These are phyloP conservation scores for Trachythela sp. DNA, from an alignment of 64 coral and sea anemone genomes.

Conservation along the genomic window DNA sequence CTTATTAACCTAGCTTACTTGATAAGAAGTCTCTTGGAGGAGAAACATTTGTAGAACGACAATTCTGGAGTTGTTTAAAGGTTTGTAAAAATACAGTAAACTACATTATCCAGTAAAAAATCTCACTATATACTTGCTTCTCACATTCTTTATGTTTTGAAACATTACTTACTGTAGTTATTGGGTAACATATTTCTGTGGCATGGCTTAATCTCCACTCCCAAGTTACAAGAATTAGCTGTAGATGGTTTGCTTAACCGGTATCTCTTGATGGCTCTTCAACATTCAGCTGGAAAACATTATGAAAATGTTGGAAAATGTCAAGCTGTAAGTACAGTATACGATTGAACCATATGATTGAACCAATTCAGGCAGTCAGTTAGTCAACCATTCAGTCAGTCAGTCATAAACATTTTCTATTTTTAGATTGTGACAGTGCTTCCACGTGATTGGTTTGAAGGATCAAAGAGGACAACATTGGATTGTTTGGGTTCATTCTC, in stretches of 20 bases:
- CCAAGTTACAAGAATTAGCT: slow-evolving; percentile 70
- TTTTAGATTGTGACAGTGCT: background rate
- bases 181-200: slow-evolving; percentile 83
- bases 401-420: background rate
- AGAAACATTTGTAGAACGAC: slow-evolving; percentile 84
- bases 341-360: background rate
- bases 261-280: slow-evolving; percentile 79
- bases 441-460: slow-evolving; percentile 5
- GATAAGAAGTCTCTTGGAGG: slow-evolving; percentile 81
- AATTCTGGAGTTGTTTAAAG: slow-evolving; percentile 96
- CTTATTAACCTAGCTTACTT: slow-evolving; percentile 54
- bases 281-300: slow-evolving; percentile 68
- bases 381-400: too few relatives aligned
- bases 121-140: background rate
- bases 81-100: slow-evolving; percentile 15
- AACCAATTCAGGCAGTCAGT: too few relatives aligned
- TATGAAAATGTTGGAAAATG: slow-evolving; percentile 81
- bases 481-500: background rate
- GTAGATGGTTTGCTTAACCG: slow-evolving; percentile 82
- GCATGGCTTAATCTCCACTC: slow-evolving; percentile 75
- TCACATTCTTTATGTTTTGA: background rate
- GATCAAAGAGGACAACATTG: background rate
- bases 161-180: slow-evolving; percentile 50
- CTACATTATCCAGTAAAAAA: too few relatives aligned
- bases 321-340: slow-evolving; percentile 59